These are phyloP conservation scores for Poecile atricapillus DNA, from an alignment of 2,113 vertebrate genomes.

Conservation along the genomic window DNA sequence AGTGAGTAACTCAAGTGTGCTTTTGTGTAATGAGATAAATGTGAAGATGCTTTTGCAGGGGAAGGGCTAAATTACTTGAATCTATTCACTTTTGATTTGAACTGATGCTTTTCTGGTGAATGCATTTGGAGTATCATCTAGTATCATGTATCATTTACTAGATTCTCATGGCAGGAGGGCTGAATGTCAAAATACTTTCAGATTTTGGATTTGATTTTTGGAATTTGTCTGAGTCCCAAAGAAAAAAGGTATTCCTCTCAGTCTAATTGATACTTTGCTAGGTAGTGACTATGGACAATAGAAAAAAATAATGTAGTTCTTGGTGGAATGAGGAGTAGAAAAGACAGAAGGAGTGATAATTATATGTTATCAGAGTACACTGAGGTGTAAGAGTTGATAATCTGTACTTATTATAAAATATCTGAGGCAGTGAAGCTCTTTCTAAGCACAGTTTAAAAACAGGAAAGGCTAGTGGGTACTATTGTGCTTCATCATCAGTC, in stretches of 20 bases:
- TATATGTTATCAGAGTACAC: not conserved
- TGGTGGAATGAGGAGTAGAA: not conserved
- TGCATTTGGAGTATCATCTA: not conserved
- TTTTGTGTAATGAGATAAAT: not conserved
- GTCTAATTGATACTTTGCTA: not conserved
- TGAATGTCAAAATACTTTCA: not conserved
- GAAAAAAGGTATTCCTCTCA: not conserved
- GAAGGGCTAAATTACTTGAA: not conserved
- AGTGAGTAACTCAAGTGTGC: conserved; percentile 66
- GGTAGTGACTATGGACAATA: not conserved
- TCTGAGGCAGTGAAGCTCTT: not conserved
- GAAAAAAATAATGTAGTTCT: not conserved
- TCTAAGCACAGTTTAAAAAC: not conserved
- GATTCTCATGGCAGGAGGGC: not conserved
- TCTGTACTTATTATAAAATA: not conserved
- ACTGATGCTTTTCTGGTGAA: not conserved
- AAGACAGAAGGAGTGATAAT: not conserved
- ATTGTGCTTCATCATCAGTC: not conserved
- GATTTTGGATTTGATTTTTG: not conserved
- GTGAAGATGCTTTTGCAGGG: not conserved
- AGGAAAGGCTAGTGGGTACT: not conserved
- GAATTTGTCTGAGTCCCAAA: not conserved
- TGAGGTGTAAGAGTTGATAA: not conserved
- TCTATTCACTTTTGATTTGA: not conserved
- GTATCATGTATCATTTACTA: not conserved